Evolutionary conservation across 1,140 invertebrate genomes (phyloP).

Genomic region (Orius insidiosus): DNA sequence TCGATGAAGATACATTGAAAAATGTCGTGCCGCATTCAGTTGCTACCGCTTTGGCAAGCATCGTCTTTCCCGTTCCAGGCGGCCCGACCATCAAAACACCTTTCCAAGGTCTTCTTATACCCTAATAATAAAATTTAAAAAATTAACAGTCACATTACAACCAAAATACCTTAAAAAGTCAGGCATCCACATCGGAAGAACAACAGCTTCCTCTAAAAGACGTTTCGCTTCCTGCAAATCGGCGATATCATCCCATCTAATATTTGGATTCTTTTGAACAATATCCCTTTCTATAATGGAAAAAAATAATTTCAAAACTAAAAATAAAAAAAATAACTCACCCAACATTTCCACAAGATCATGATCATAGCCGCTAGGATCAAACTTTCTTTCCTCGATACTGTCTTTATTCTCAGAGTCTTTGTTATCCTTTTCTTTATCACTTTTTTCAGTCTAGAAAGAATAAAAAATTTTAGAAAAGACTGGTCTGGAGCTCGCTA

Average conservation of each 20-base stretch:
- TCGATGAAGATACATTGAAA: conserved; percentile 96
- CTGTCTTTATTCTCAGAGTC: conserved; percentile 31
- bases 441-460: conserved; percentile 31
- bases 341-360: conserved; percentile 88
- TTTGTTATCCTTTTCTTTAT: conserved; percentile 49
- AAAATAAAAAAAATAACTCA: conserved; percentile 27
- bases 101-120: conserved; percentile 82
- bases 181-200: conserved; percentile 94
- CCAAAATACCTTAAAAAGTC: conserved; percentile 72
- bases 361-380: conserved; percentile 71
- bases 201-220: conserved; percentile 91
- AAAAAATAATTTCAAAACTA: no score
- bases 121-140: conserved; percentile 25
- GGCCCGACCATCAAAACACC: conserved; percentile 95
- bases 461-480: no score
- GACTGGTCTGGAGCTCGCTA: no score
- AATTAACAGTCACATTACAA: not conserved
- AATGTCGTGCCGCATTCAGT: conserved; percentile 99
- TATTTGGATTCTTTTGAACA: conserved; percentile 93
- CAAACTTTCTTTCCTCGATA: conserved; percentile 71
- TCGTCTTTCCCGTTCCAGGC: conserved; percentile 96
- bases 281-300: conserved; percentile 89
- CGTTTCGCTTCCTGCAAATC: conserved; percentile 89
- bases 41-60: conserved; percentile 97
- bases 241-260: conserved; percentile 94